Evolutionary conservation across 37 sponge, comb jelly and placozoan genomes (phyloP).

Genomic region (Corticium candelabrum): DNA sequence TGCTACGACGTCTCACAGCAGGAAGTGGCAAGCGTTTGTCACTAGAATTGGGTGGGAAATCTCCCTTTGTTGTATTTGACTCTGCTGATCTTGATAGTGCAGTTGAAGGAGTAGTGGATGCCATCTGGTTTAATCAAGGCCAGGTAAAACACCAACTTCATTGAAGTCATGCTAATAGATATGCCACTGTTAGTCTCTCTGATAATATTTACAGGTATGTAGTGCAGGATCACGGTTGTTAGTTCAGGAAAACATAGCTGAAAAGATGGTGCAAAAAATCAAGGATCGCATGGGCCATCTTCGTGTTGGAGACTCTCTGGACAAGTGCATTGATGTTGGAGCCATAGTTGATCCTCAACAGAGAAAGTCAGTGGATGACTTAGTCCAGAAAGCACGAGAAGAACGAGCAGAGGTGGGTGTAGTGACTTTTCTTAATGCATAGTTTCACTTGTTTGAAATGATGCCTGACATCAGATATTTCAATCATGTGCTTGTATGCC

Average conservation of each 20-base stretch:
- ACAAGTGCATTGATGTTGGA: slow-evolving; percentile 80
- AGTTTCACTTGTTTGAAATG: neutral
- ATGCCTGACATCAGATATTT: slow-evolving; percentile 30
- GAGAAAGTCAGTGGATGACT: slow-evolving; percentile 56
- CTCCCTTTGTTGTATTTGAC: slow-evolving; percentile 84
- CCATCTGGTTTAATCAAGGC: slow-evolving; percentile 95
- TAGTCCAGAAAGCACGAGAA: slow-evolving; percentile 65
- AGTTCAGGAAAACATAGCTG: slow-evolving; percentile 71
- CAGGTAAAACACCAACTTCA: slow-evolving; percentile 33
- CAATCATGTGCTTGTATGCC: slow-evolving; percentile 89
- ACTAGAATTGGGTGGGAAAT: slow-evolving; percentile 88
- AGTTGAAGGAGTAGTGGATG: slow-evolving; percentile 94
- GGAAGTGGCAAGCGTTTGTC: slow-evolving; percentile 83
- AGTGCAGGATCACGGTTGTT: slow-evolving; percentile 85
- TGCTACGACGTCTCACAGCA: slow-evolving; percentile 69
- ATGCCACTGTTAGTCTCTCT: neutral
- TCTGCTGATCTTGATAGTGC: slow-evolving; percentile 78
- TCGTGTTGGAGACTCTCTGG: slow-evolving; percentile 42
- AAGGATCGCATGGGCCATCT: slow-evolving; percentile 81
- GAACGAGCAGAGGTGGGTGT: slow-evolving; percentile 77
- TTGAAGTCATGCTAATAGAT: neutral
- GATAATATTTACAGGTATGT: slow-evolving; percentile 52
- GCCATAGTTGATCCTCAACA: slow-evolving; percentile 81
- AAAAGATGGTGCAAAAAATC: slow-evolving; percentile 64
- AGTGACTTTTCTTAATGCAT: neutral